Evolutionary conservation across 1,140 invertebrate genomes (phyloP).

Genomic region (Campoletis sonorensis): DNA sequence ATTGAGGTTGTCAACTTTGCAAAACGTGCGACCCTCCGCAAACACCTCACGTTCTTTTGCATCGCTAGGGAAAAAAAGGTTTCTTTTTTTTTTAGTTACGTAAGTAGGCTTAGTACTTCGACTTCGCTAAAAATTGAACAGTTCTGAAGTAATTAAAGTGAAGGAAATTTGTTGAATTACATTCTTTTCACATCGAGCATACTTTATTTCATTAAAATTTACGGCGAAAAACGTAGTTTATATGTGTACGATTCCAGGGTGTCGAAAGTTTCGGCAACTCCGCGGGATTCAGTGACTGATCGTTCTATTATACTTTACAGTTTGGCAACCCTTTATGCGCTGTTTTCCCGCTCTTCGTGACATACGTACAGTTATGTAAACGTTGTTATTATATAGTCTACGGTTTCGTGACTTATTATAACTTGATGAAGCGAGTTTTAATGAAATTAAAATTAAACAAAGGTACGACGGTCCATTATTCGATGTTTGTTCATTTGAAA

Average conservation of each 20-base stretch:
- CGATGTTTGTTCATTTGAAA: neutral
- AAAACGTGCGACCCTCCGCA: too few species aligned
- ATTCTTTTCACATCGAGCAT: too few species aligned
- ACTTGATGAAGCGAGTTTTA: conserved; percentile 5
- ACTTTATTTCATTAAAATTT: neutral
- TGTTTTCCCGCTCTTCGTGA: neutral
- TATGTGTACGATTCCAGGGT: neutral
- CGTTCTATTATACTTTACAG: conserved; percentile 13
- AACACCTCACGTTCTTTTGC: too few species aligned
- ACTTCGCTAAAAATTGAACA: too few species aligned
- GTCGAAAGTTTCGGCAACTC: conserved; percentile 2
- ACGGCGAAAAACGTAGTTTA: neutral
- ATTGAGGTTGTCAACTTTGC: too few species aligned
- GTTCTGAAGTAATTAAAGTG: too few species aligned
- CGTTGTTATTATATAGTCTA: neutral
- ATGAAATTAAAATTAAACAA: neutral
- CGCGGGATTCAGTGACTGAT: neutral
- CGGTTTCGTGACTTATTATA: neutral
- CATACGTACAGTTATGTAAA: neutral
- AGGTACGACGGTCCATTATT: neutral
- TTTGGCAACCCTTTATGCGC: neutral
- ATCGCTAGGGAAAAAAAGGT: too few species aligned
- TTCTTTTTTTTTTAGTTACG: too few species aligned
- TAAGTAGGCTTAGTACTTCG: too few species aligned
- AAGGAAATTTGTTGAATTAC: too few species aligned